phyloP scores from a whole-genome alignment of 1,140 invertebrate species.

The Forficula auricularia region DNA sequence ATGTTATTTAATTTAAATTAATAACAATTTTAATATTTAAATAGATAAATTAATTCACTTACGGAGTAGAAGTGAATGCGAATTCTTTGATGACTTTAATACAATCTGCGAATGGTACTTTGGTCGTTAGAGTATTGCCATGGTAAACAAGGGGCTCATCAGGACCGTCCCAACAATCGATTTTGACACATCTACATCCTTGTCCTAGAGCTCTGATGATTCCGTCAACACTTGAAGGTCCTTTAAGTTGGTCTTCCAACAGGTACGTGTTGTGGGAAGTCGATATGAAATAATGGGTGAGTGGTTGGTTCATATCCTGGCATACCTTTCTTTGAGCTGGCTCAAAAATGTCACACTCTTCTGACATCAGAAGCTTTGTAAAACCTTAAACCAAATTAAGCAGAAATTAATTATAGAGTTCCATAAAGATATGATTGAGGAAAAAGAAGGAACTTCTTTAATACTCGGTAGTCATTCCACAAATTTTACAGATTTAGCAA shows the following conservation, averaged over 20 bases:
- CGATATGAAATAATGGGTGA: conserved; percentile 44
- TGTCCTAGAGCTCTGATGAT: conserved; percentile 25
- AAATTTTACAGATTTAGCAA: too few relatives aligned
- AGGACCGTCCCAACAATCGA: conserved; percentile 42
- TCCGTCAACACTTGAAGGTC: conserved; percentile 31
- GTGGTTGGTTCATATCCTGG: conserved; percentile 40
- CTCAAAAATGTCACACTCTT: conserved; percentile 40
- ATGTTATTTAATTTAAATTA: too few relatives aligned
- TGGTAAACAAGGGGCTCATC: conserved; percentile 37
- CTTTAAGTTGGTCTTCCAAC: conserved; percentile 33
- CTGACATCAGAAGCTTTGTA: conserved; percentile 37
- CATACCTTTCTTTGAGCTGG: conserved; percentile 28
- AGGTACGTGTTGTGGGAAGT: conserved; percentile 43
- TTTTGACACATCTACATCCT: conserved; percentile 30
- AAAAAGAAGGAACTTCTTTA: too few relatives aligned
- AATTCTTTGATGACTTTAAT: conserved; percentile 34
- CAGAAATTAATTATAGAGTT: background rate
- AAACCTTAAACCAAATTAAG: conserved; percentile 28
- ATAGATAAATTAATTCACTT: conserved; percentile 14
- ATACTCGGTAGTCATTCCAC: too few relatives aligned
- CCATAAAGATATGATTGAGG: background rate
- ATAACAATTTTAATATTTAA: too few relatives aligned
- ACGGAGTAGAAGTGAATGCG: conserved; percentile 33
- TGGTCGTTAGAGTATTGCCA: conserved; percentile 38
- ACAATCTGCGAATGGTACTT: conserved; percentile 34